Conservation (phyloP, 1,140 invertebrate species). For the Tetranychus urticae region DNA sequence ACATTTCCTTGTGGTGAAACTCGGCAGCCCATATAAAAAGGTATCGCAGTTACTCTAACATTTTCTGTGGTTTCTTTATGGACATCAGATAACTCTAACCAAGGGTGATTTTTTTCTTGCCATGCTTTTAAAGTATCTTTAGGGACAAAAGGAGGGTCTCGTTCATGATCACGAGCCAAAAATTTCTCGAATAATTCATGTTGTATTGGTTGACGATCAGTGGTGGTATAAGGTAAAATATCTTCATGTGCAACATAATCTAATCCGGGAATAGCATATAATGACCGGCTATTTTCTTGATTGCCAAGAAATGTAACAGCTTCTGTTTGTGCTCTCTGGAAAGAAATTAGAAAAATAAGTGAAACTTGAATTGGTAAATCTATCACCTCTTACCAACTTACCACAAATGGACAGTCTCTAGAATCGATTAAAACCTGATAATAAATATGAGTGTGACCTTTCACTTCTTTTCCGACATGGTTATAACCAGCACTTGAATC, state of each 20-base stretch:
- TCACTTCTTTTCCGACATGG: slow-evolving; percentile 57
- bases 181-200: slow-evolving; percentile 95
- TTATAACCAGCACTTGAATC: slow-evolving; percentile 22
- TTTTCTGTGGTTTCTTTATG: slow-evolving; percentile 90
- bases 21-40: slow-evolving; percentile 85
- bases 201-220: slow-evolving; percentile 32
- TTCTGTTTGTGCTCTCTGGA: slow-evolving; percentile 75
- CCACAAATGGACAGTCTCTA: slow-evolving; percentile 80
- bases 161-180: slow-evolving; percentile 47
- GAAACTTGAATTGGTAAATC: not conserved
- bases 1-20: slow-evolving; percentile 59
- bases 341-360: slow-evolving; percentile 7
- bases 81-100: slow-evolving; percentile 87
- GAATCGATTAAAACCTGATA: slow-evolving; percentile 92
- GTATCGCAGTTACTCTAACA: slow-evolving; percentile 83
- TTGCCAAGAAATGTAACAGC: slow-evolving; percentile 91
- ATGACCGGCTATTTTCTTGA: slow-evolving; percentile 60
- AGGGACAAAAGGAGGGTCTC: slow-evolving; percentile 54
- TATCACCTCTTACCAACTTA: slow-evolving; percentile 27
- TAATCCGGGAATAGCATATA: slow-evolving; percentile 69
- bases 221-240: slow-evolving; percentile 22
- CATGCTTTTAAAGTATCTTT: slow-evolving; percentile 74
- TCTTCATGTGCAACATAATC: slow-evolving; percentile 95
- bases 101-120: slow-evolving; percentile 93
- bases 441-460: slow-evolving; percentile 71